Evolutionary conservation across 2,888 invertebrate species (phyloP), one percentile per base, ranked within the genome.

Genomic region (Callimorpha dominula): DNA sequence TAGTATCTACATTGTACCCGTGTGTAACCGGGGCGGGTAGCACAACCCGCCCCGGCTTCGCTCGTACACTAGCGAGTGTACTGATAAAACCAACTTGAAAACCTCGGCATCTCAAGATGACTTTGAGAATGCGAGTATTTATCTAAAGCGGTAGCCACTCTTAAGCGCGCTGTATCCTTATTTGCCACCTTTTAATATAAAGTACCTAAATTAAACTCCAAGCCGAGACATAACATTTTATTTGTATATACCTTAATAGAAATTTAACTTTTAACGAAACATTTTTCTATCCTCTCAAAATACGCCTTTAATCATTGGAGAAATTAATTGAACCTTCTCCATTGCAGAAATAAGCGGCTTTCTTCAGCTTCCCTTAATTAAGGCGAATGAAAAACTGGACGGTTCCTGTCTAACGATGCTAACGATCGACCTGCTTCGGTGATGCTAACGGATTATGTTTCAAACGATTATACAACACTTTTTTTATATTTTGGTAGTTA

Each of bases 391-490:
- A 65, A 50, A 50, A 15, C 65, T 73, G 72, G 31, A 52, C 72
- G 71, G 76, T 75, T 73, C 64, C 65, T 73, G 70, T 68, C 70
- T 77, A 78, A 81, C 81, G 79, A 81, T 74, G 69, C 68, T 72
- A 73, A 60, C 83, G 46, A 67, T 67, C 67, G 68, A 20, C 57
- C 57, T 43, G 31, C 42, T 6, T 60, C 64, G 31, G 46, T 31
- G 49, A 31, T 31, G 15, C 15, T 12, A 20, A 4, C 20, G 20
- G 60, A 52, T 60, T 67, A 63, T 62, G 40, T 63, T 67, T 42
- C 60, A 63, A 63, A 40, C 42, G 50, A 63, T 63, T 46, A 63
- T 54, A 68, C 15, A 31, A 49, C 2, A 68, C 6, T 40, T 68
- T 60, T 31, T 68, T 68, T 49, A 14, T 52, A 42, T 67, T 67